These are phyloP conservation scores for Coilia nasus DNA, from an alignment of 2,797 vertebrate genomes.

Conservation along the genomic window DNA sequence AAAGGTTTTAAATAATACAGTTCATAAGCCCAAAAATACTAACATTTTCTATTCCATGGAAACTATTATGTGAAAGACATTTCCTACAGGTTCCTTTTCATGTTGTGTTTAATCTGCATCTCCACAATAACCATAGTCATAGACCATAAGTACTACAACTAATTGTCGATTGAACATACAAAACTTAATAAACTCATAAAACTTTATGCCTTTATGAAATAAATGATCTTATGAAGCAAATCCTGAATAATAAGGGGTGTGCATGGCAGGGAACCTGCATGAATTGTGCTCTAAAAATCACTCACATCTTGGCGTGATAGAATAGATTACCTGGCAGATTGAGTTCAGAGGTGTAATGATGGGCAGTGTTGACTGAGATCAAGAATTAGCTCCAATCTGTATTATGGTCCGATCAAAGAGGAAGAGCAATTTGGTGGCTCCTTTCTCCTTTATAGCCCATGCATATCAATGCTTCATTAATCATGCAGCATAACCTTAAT, in stretches of 20 bases:
- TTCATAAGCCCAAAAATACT: not conserved
- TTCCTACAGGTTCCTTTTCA: not conserved
- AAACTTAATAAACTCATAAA: no score
- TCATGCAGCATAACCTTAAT: constrained; percentile 50
- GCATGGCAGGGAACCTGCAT: constrained; percentile 26
- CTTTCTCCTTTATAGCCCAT: constrained; percentile 69
- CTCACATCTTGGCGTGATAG: constrained; percentile 58
- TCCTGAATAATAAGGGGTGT: not conserved
- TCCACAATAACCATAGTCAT: no score
- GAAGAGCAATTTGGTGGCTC: constrained; percentile 65
- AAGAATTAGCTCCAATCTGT: constrained; percentile 59
- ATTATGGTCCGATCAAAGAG: constrained; percentile 70
- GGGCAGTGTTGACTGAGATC: constrained; percentile 72
- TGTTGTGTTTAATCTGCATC: not conserved
- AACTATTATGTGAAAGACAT: not conserved
- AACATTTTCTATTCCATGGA: not conserved
- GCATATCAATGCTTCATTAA: constrained; percentile 73
- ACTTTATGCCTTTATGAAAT: no score
- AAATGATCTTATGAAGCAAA: not conserved
- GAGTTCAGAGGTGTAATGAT: constrained; percentile 74
- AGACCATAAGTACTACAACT: no score
- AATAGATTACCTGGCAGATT: constrained; percentile 65
- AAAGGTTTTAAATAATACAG: not conserved
- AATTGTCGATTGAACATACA: no score
- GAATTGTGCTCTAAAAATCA: constrained; percentile 38